These are phyloP conservation scores for Axinella damicornis DNA, from an alignment of 37 sponge, comb jelly and placozoan genomes.

Conservation along the genomic window DNA sequence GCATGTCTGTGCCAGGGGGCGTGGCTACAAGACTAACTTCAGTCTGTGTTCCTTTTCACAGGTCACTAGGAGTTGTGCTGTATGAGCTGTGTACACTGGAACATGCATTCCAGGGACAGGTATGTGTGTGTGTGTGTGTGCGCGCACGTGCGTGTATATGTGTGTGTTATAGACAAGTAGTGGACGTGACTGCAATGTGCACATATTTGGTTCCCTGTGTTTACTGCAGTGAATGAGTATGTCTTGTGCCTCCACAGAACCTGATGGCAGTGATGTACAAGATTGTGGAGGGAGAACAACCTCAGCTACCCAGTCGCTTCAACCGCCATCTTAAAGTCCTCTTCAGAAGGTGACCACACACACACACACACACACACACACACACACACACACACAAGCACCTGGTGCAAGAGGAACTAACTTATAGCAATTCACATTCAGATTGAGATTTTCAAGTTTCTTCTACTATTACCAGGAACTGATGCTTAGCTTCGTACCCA, in stretches of 20 bases:
- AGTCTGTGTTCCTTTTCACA: slow-evolving; percentile 14
- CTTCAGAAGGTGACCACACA: slow-evolving; percentile 61
- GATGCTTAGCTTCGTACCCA: too few relatives aligned
- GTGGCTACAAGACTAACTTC: too few relatives aligned
- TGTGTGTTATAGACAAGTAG: too few relatives aligned
- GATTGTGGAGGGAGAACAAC: slow-evolving; percentile 86
- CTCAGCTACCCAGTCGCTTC: slow-evolving; percentile 76
- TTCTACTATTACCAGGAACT: too few relatives aligned
- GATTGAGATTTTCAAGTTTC: too few relatives aligned
- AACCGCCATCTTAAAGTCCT: slow-evolving; percentile 66
- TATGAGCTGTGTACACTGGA: slow-evolving; percentile 94
- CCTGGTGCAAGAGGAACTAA: too few relatives aligned
- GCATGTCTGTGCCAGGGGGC: too few relatives aligned
- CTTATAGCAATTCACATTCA: too few relatives aligned
- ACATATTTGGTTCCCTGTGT: neutral
- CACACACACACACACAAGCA: too few relatives aligned
- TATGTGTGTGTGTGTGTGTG: slow-evolving; percentile 34
- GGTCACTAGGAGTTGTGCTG: slow-evolving; percentile 93
- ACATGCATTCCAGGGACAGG: slow-evolving; percentile 88
- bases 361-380: slow-evolving; percentile 72
- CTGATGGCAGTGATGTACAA: slow-evolving; percentile 89
- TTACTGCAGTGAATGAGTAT: slow-evolving; percentile 17
- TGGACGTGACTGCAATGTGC: too few relatives aligned
- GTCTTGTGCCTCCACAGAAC: slow-evolving; percentile 18
- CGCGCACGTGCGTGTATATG: too few relatives aligned